A percentile compares a stretch with the other conserved stretches of the same genome.
phyloP scores from a whole-genome alignment of 2,797 vertebrate genomes.

The Lycodopsis pacificus region DNA sequence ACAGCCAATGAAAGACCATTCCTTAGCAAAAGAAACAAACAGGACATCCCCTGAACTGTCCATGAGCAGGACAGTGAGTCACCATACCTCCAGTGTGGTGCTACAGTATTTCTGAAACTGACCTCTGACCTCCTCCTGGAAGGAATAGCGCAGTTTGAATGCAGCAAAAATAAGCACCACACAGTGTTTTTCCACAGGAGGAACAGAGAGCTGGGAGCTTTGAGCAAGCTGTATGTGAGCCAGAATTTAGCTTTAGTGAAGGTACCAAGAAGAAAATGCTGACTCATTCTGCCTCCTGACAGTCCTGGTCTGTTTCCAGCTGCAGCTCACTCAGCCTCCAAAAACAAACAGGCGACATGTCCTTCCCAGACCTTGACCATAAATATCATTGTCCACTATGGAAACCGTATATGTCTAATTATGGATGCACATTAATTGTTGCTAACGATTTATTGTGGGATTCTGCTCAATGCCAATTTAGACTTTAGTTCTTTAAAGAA shows the following conservation, averaged over 20 bases:
- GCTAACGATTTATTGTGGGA: not conserved
- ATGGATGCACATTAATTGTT: not conserved
- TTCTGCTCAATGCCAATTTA: not conserved
- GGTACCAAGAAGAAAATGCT: slow-evolving; percentile 64
- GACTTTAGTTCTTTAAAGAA: not conserved
- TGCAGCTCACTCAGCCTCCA: slow-evolving; percentile 50
- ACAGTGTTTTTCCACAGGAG: slow-evolving; percentile 51
- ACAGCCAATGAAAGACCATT: not conserved
- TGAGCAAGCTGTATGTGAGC: slow-evolving; percentile 33
- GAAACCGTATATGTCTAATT: not conserved
- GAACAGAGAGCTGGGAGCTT: slow-evolving; percentile 33
- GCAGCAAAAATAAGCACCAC: slow-evolving; percentile 46
- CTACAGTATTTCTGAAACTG: slow-evolving; percentile 9
- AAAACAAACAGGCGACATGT: slow-evolving; percentile 46
- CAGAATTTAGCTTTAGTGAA: slow-evolving; percentile 50
- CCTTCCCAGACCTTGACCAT: slow-evolving; percentile 34
- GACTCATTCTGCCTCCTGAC: slow-evolving; percentile 69
- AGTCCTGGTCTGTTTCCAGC: slow-evolving; percentile 61
- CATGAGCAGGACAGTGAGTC: not conserved
- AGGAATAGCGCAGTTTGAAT: slow-evolving; percentile 18
- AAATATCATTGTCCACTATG: slow-evolving; percentile 1
- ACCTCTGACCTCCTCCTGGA: slow-evolving; percentile 38
- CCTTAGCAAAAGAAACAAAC: not conserved
- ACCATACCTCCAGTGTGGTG: not conserved
- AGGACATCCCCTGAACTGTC: not conserved